Evolutionary conservation across 2,888 invertebrate genomes (phyloP).

Genomic region (Dryococelus australis): DNA sequence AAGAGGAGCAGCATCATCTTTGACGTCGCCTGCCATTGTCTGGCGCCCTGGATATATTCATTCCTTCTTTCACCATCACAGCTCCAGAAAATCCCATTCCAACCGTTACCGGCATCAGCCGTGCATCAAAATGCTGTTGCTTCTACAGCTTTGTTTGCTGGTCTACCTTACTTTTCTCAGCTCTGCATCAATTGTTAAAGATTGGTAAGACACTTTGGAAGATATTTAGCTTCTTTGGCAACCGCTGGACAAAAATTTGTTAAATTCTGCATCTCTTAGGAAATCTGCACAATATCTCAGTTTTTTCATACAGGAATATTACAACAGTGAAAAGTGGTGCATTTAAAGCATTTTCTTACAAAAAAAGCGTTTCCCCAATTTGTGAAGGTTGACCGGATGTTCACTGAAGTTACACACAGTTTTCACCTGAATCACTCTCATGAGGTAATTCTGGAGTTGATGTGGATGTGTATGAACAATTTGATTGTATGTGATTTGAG

Average conservation of each 20-base stretch:
- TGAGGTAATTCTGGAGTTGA: slow-evolving; percentile 12
- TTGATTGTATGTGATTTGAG: not conserved
- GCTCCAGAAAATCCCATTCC: too few relatives aligned
- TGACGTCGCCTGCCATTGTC: too few relatives aligned
- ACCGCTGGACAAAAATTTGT: not conserved
- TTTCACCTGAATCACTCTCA: not conserved
- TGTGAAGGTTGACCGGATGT: not conserved
- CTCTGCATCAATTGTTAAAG: slow-evolving; percentile 12
- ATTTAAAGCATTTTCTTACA: not conserved
- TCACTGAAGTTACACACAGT: too few relatives aligned
- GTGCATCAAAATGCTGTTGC: too few relatives aligned
- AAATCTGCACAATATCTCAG: not conserved
- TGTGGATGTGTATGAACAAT: not conserved
- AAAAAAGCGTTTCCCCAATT: slow-evolving; percentile 18
- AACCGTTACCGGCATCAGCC: too few relatives aligned
- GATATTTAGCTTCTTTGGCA: slow-evolving; percentile 3
- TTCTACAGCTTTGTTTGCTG: not conserved
- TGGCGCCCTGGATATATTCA: too few relatives aligned
- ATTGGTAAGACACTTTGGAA: not conserved
- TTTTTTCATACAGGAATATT: not conserved
- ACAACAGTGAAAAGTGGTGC: slow-evolving; percentile 3
- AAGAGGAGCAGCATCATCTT: too few relatives aligned
- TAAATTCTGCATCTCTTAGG: not conserved
- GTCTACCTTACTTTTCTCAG: not conserved
- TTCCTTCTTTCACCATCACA: too few relatives aligned